These are phyloP conservation scores for Apeltes quadracus DNA, from an alignment of 2,113 vertebrate genomes.

Conservation along the genomic window DNA sequence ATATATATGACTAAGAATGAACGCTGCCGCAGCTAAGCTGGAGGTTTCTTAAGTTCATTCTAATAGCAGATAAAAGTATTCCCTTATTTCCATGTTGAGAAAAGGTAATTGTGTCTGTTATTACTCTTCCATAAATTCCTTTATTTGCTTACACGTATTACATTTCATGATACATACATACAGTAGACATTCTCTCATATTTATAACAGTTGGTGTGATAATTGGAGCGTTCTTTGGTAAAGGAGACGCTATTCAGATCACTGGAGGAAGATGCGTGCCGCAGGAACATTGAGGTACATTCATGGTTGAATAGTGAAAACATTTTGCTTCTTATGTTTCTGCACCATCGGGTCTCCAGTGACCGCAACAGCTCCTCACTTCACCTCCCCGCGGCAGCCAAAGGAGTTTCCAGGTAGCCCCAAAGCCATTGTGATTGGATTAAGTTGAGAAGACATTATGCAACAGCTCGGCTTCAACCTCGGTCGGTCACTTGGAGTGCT, in stretches of 20 bases:
- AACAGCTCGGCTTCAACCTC: constrained; percentile 39
- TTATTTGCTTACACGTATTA: constrained; percentile 76
- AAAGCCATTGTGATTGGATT: constrained; percentile 75
- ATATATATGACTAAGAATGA: constrained; percentile 67
- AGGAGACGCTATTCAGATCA: neutral
- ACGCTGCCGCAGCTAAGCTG: constrained; percentile 41
- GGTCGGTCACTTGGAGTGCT: constrained; percentile 18
- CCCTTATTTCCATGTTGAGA: constrained; percentile 8
- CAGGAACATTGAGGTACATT: constrained; percentile 15
- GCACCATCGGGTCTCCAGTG: constrained; percentile 25
- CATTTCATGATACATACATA: constrained; percentile 67
- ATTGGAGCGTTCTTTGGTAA: constrained; percentile 34
- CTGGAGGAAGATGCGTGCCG: constrained; percentile 16
- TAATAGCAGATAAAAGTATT: neutral
- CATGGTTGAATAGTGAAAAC: neutral
- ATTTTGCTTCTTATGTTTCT: constrained; percentile 8
- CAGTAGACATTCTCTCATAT: constrained; percentile 58
- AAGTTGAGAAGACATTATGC: constrained; percentile 51
- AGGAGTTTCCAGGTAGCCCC: constrained; percentile 50
- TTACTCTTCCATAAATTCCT: constrained; percentile 60
- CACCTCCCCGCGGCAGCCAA: constrained; percentile 33
- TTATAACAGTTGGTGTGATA: constrained; percentile 38
- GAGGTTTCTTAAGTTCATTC: constrained; percentile 31
- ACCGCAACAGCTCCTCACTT: constrained; percentile 32
- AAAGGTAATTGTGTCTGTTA: neutral